These are phyloP conservation scores for Sinhomidia bicolor DNA, from an alignment of 2,888 invertebrate species.

Conservation along the genomic window DNA sequence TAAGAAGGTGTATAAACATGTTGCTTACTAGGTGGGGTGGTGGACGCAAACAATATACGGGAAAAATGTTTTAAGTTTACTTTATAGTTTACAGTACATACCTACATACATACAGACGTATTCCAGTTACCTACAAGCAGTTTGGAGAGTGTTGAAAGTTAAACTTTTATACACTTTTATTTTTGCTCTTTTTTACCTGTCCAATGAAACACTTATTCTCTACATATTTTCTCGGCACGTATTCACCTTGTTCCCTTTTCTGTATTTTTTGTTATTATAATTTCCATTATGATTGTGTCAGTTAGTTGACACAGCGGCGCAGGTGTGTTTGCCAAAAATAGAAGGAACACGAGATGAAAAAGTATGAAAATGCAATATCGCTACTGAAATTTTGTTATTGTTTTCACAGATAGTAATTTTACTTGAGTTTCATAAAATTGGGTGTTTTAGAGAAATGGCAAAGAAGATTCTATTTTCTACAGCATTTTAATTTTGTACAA, in stretches of 20 bases:
- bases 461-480: too few relatives aligned
- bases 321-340: conserved; percentile 37
- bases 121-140: too few relatives aligned
- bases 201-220: too few relatives aligned
- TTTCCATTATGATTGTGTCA: conserved; percentile 40
- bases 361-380: background rate
- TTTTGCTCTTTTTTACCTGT: too few relatives aligned
- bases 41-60: conserved; percentile 10
- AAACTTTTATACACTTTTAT: too few relatives aligned
- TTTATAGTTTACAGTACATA: background rate
- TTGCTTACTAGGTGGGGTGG: background rate
- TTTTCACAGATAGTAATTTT: too few relatives aligned
- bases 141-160: too few relatives aligned
- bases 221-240: background rate
- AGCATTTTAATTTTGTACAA: too few relatives aligned
- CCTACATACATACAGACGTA: background rate
- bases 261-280: background rate
- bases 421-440: too few relatives aligned
- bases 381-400: too few relatives aligned
- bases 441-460: too few relatives aligned
- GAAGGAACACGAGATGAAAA: background rate
- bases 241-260: conserved; percentile 4
- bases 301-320: conserved; percentile 47
- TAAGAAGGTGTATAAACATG: background rate
- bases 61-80: conserved; percentile 1